phyloP scores from a whole-genome alignment of 2,888 invertebrate genomes.

The Mesorhabditis belari region DNA sequence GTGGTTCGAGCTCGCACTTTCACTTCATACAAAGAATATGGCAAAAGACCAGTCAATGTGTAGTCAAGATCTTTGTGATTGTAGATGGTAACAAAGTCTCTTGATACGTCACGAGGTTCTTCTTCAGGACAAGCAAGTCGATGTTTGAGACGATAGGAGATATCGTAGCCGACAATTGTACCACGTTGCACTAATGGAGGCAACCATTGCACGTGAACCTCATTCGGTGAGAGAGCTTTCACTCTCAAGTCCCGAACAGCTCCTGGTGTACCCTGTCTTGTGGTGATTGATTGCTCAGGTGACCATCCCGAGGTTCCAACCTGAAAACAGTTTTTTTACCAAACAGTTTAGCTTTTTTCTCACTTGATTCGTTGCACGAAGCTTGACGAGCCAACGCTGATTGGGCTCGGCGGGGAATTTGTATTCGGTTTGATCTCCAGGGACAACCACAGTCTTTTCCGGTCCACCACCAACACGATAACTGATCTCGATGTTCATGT shows the following conservation, averaged over 20 bases:
- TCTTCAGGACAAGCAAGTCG: conserved; percentile 53
- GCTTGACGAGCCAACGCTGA: conserved; percentile 48
- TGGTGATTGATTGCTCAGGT: conserved; percentile 42
- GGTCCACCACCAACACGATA: conserved; percentile 46
- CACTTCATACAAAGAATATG: conserved; percentile 52
- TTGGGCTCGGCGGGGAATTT: conserved; percentile 51
- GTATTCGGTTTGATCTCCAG: conserved; percentile 50
- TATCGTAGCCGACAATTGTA: conserved; percentile 52
- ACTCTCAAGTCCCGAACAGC: conserved; percentile 45
- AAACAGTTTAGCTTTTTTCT: conserved; percentile 8
- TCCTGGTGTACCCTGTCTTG: conserved; percentile 52
- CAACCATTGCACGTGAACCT: conserved; percentile 48
- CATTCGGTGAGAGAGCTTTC: conserved; percentile 40
- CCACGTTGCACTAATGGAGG: conserved; percentile 48
- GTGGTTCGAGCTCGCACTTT: conserved; percentile 47
- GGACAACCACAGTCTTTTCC: conserved; percentile 43
- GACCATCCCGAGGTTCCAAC: conserved; percentile 38
- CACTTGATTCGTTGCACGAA: conserved; percentile 38
- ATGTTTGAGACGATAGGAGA: conserved; percentile 50
- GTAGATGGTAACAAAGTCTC: conserved; percentile 53
- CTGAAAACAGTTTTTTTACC: not conserved
- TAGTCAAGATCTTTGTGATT: conserved; percentile 52
- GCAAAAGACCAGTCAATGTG: conserved; percentile 50
- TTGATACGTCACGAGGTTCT: conserved; percentile 49
- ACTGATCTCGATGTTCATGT: conserved; percentile 50